Evolutionary conservation across 2,888 invertebrate species (phyloP).

Genomic region (Eilema griseolum): DNA sequence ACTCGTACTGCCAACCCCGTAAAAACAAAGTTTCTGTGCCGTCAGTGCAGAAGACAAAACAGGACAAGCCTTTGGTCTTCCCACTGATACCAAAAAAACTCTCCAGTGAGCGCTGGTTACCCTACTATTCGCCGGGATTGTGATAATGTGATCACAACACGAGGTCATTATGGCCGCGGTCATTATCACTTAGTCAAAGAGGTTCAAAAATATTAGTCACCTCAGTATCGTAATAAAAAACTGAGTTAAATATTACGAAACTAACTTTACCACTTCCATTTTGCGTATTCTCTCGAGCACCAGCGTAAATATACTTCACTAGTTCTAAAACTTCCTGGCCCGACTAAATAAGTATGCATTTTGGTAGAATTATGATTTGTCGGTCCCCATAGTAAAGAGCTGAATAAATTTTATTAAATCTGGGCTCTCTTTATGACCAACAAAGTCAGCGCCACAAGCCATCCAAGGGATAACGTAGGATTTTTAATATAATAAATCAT

Average conservation of each 20-base stretch:
- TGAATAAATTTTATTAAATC: conserved; percentile 86
- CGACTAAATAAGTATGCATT: conserved; percentile 83
- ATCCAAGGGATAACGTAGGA: conserved; percentile 68
- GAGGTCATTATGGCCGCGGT: neutral
- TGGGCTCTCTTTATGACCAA: conserved; percentile 80
- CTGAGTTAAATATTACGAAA: conserved; percentile 1
- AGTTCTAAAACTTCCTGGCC: conserved; percentile 78
- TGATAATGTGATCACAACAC: too few species aligned
- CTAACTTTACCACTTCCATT: conserved; percentile 8
- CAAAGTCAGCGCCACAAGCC: conserved; percentile 75
- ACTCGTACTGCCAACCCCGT: too few species aligned
- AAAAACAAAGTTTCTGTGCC: too few species aligned
- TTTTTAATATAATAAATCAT: conserved; percentile 79
- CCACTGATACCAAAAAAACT: too few species aligned
- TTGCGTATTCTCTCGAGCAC: conserved; percentile 62
- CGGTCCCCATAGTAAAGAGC: conserved; percentile 77
- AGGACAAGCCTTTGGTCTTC: too few species aligned
- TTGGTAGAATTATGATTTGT: conserved; percentile 83
- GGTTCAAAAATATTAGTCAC: neutral
- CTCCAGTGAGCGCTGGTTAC: too few species aligned
- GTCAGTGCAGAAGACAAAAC: too few species aligned
- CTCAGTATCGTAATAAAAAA: neutral
- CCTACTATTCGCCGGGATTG: too few species aligned
- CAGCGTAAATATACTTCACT: conserved; percentile 80
- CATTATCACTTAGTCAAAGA: neutral